Percentiles rank a stretch among this genome's conserved stretches.
Evolutionary conservation across 2,888 invertebrate genomes (phyloP).

Genomic region (Pasiphila rectangulata): DNA sequence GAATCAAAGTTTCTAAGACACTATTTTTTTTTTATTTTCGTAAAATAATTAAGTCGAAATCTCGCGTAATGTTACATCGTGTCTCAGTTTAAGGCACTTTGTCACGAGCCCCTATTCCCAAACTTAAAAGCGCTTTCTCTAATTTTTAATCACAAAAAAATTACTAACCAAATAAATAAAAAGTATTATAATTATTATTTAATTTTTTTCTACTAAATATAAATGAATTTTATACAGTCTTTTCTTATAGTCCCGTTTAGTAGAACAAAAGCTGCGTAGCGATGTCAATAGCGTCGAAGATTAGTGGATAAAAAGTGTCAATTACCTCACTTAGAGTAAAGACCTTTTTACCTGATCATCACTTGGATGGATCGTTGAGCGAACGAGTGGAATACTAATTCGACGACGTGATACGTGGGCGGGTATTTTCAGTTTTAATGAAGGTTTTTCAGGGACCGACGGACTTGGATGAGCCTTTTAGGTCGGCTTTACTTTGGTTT

Average conservation of each 20-base stretch:
- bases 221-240: too few species aligned
- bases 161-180: too few species aligned
- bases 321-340: slow-evolving; percentile 22
- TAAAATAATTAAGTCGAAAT: too few species aligned
- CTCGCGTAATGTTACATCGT: too few species aligned
- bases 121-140: too few species aligned
- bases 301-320: slow-evolving; percentile 27
- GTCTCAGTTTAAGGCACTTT: too few species aligned
- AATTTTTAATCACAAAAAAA: too few species aligned
- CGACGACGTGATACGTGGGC: slow-evolving; percentile 10
- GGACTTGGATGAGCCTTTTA: neutral
- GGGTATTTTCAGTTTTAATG: slow-evolving; percentile 10
- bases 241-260: slow-evolving; percentile 24
- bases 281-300: slow-evolving; percentile 17
- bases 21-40: too few species aligned
- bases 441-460: slow-evolving; percentile 5
- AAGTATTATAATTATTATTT: too few species aligned
- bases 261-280: slow-evolving; percentile 23
- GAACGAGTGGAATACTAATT: slow-evolving; percentile 30
- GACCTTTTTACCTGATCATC: slow-evolving; percentile 23
- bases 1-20: too few species aligned
- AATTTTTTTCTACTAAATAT: too few species aligned
- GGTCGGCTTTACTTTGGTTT: neutral
- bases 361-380: slow-evolving; percentile 20
- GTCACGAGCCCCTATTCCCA: too few species aligned